Base-by-base conservation (phyloP, 2,113 vertebrate species). In the Protomyctophum bolini region DNA sequence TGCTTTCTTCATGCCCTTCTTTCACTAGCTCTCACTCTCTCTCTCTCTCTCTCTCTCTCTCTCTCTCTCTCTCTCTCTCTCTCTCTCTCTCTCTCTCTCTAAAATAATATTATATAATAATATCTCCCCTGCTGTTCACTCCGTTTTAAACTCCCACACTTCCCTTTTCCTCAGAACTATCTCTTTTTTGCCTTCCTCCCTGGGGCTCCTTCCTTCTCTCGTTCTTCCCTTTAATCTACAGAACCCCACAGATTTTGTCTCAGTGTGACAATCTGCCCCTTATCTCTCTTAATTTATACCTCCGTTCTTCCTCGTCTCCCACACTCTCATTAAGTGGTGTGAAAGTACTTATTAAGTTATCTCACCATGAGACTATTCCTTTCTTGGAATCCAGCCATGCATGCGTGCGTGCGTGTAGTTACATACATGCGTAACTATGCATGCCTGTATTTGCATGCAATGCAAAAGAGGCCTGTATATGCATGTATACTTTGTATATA, bases 341-440 rank as follows among this genome's bases (percentile, higher is more conserved):
- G 85, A 58, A 68, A 89, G 72, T 91, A 79, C 88, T 89, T 87
- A 91, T 91, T 92, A 91, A 91, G 81, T 87, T 82, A 75, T 86
- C 85, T 82, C 67, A 61, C 80, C 85, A 85, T 48, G 58, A 70
- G 66, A 59, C 51, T 83, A 81, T 71, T 84, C 75, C 69, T 83
- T 82, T 68, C 72, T 72, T 81, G 78, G 76, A 63, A 82, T 74
- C 58, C 55, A 68, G 51, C 15, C 46, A 46, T 64, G 58, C 79
- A 60, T 75, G 76, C 74, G 47, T 66, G 50, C 63, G 49, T 48
- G 61, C 70, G 60, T 51, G 8, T 45, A 28, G 15, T 21, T 21
- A 21, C 21, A 11, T 65, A 51, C 41, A 14, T 72, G 58, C 52
- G 46, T 68, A 10, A n/a, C n/a, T 69, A 66, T 56, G 6, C 66